Evolutionary conservation across 1,140 invertebrate genomes (phyloP), one percentile per base, ranked within the genome.

Genomic region (Galendromus occidentalis): DNA sequence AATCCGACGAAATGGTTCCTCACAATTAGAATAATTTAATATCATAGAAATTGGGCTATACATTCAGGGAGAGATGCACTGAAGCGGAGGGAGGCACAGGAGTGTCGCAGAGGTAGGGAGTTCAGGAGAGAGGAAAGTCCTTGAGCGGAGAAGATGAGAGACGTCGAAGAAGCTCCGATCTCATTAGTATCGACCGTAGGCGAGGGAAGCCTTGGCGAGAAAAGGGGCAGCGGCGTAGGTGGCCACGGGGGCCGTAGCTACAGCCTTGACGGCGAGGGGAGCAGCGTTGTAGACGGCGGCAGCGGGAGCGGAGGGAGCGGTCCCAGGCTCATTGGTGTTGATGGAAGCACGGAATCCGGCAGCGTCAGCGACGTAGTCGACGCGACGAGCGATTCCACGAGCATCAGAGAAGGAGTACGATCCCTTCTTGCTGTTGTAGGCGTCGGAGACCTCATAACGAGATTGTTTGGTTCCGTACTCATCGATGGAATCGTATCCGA

Each of bases 381-480:
- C 67, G 1, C 63, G 63, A 14, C 68, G 59, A 17, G 63, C 29
- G 6, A 68, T 42, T 0, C 68, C 69, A 25, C 68, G 59, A 7
- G 68, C 63, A 28, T 69, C 67, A 7, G 63, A 59, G 67, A 30
- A 69, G 7, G 67, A 67, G 41, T 70, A 66, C 18, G 51, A 66
- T 28, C 67, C 68, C 5, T 69, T 59, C 9, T 69, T 64, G 30
- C 45, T 68, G 29, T 69, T 68, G 51, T 25, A 33, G 20, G 63
- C 69, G 39, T 69, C 69, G 6, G 65, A 67, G 12, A 68, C 66
- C 47, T 69, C 69, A 1, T 69, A 64, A 4, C 69, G 33, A 22
- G 29, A 66, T 44, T 70, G 69, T 7, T 67, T 45, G 45, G 68
- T 68, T 17, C 69, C 67, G 29, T 70, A 55, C 14, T 70, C 63